Conservation (phyloP, 2,888 invertebrate genomes). For the Tinea semifulvella region DNA sequence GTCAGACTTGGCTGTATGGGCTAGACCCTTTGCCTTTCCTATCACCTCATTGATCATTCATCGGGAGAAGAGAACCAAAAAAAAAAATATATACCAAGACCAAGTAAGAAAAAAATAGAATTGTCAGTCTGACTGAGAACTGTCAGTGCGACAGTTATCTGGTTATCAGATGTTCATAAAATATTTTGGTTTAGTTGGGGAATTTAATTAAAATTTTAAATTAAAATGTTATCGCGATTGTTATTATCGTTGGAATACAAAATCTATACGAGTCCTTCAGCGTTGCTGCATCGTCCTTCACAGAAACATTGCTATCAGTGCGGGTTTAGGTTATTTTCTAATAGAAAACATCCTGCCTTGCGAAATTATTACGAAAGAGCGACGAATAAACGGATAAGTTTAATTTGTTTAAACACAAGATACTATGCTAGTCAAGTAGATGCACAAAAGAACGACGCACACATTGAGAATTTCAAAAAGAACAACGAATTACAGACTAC, state of each 20-base stretch:
- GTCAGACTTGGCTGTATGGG: too few species aligned
- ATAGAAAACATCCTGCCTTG: constrained; percentile 35
- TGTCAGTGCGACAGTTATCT: too few species aligned
- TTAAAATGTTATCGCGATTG: constrained; percentile 47
- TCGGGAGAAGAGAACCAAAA: too few species aligned
- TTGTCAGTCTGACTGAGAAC: too few species aligned
- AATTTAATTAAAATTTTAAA: constrained; percentile 13
- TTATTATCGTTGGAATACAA: constrained; percentile 42
- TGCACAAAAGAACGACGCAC: constrained; percentile 39
- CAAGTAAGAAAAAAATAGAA: too few species aligned
- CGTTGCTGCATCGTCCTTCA: not conserved
- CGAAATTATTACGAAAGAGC: constrained; percentile 44
- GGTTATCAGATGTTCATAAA: too few species aligned
- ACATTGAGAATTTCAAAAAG: constrained; percentile 32
- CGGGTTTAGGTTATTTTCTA: constrained; percentile 46
- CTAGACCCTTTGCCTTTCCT: too few species aligned
- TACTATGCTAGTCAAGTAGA: constrained; percentile 49
- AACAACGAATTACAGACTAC: constrained; percentile 33
- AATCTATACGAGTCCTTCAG: constrained; percentile 35
- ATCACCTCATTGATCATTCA: too few species aligned
- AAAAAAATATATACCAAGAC: too few species aligned
- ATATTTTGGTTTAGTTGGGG: not conserved
- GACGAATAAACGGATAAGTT: constrained; percentile 30
- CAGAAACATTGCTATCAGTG: constrained; percentile 37
- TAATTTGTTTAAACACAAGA: constrained; percentile 35